Evolutionary conservation across 1,140 invertebrate genomes (phyloP), one percentile per base, ranked within the genome.

Genomic region (Coelopa frigida): DNA sequence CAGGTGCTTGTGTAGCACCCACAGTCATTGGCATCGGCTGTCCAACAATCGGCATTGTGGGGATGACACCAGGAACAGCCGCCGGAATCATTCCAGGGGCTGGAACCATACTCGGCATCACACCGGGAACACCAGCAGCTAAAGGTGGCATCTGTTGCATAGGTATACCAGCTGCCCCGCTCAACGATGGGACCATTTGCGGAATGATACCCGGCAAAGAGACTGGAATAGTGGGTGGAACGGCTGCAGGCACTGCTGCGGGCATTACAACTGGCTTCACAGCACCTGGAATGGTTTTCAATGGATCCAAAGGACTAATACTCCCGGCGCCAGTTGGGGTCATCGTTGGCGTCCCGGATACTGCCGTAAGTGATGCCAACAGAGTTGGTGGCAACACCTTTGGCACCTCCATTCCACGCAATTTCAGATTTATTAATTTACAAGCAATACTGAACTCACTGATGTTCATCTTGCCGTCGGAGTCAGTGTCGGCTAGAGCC

Each of bases 371-470:
- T 18, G 84, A 85, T 14, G 78, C 75, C 8, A 84, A 50, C 18
- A 97, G 67, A 49, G 79, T 75, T 18, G 84, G 81, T 35, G 95
- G 94, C 39, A 98, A 73, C 5, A 74, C 69, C 61, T 86, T 84
- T 2, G 94, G 94, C 46, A 98, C 75, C 67, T 96, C 91, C 70
- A 87, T 82, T 12, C 93, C 93, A 51, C 89, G 81, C 15, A 96
- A 74, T 73, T 95, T 97, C 44, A 95, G 77, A 70, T 90, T 92
- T 38, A 98, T 98, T 24, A 98, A 77, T 78, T 96, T 95, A 73
- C 94, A 96, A 37, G 95, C 95, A 57, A 98, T 95, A 40, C 89
- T 93, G 70, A 98, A 99, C 72, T 99, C 95, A 62, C 87, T 87
- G 37, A 92, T 82, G 70, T 98, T 89, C 82, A 99, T 87, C 75